Evolutionary conservation across 2,113 vertebrate genomes (phyloP).

Genomic region (Telmatochromis bifrenatus): DNA sequence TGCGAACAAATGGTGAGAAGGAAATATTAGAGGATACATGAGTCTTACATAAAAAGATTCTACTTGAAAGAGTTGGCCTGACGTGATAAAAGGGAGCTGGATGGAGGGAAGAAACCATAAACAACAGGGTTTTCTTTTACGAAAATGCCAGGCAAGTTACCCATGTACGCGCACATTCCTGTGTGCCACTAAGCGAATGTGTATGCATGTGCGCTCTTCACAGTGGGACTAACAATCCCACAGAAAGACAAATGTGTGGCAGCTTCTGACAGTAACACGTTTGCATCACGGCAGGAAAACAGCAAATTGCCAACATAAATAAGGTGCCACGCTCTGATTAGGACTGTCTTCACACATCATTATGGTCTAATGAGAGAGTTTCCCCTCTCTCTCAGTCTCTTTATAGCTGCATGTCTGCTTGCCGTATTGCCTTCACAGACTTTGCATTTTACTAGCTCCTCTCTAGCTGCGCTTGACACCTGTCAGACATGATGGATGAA

Average conservation of each 20-base stretch:
- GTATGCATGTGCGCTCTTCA: not conserved
- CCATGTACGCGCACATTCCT: not conserved
- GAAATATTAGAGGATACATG: not conserved
- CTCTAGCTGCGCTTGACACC: conserved; percentile 47
- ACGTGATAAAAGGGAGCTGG: not conserved
- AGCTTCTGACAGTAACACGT: conserved; percentile 49
- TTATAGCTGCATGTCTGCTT: not conserved
- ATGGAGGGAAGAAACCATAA: not conserved
- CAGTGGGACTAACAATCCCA: conserved; percentile 27
- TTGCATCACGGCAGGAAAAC: conserved; percentile 59
- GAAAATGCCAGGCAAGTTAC: not conserved
- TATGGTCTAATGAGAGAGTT: conserved; percentile 70
- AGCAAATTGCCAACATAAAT: conserved; percentile 75
- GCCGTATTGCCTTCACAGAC: conserved; percentile 8
- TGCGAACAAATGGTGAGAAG: conserved; percentile 2
- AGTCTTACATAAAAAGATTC: not conserved
- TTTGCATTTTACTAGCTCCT: conserved; percentile 38
- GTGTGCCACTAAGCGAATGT: not conserved
- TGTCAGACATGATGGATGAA: conserved; percentile 70
- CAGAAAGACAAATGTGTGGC: conserved; percentile 37
- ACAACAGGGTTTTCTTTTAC: not conserved
- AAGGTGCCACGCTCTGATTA: conserved; percentile 72
- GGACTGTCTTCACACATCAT: conserved; percentile 70
- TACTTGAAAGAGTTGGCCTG: not conserved
- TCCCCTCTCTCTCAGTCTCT: conserved; percentile 26